Evolutionary conservation across 2,113 vertebrate species (phyloP), one percentile per base, ranked within the genome.

Genomic region (Serinus canaria): DNA sequence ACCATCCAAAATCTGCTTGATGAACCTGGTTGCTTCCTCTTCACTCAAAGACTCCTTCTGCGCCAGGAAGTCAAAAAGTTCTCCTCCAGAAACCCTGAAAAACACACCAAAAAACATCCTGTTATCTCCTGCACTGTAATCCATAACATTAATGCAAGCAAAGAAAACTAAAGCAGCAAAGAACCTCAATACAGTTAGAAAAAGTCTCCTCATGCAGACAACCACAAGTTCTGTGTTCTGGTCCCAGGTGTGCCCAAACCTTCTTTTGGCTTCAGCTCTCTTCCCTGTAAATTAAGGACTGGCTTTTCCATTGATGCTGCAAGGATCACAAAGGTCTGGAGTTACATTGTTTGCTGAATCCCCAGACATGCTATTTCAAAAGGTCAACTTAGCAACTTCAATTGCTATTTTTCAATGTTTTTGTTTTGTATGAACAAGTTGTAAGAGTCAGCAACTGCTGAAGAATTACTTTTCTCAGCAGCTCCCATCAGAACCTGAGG

Each of bases 61-160:
- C 78, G 99, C 99, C 97, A 99, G 92, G 94, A 99, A 99, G 91
- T 99, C 99, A 79, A 99, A 99, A 49, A 99, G 98, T 94, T 99
- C 99, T 90, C 99, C 99, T 92, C 99, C 99, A 39, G 99, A 99
- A 49, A 99, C 99, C 49, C 99, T 99, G 97, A 11, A 90, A 97
- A 97, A 96, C 15, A 97, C 18, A 69, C 1, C 85, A 47, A 30
- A 79, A 81, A 37, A 33, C 0, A 2, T 30, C 22, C 25, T 6
- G 7, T 70, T 72, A 58, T 17, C 56, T 68, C 21, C 33, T 17
- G 13, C 28, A 52, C 7, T 35, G 13, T 37, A 67, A 56, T 21
- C 68, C 17, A 70, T 23, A 67, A 74, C 69, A 33, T 33, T 64
- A 70, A 47, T 0, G 1, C 33, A 55, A 80, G 28, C 33, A 86